Evolutionary conservation across 1,140 invertebrate genomes (phyloP).

Genomic region (Camponotus pennsylvanicus): DNA sequence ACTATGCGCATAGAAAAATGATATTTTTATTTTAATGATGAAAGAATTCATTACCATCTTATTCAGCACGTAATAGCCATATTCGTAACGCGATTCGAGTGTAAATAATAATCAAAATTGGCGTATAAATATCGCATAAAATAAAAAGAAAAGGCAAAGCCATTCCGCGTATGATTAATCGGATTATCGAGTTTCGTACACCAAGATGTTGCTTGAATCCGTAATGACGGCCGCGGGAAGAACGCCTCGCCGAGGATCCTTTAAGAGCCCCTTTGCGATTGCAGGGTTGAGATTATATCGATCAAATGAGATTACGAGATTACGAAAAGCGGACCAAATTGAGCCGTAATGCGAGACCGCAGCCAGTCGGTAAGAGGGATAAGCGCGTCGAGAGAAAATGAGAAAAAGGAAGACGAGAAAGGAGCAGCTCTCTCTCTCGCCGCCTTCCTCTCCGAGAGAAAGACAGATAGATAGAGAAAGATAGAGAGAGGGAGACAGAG

Average conservation of each 20-base stretch:
- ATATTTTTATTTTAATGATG: not conserved
- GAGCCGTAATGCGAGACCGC: constrained; percentile 74
- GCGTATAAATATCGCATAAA: constrained; percentile 36
- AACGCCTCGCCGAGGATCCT: constrained; percentile 62
- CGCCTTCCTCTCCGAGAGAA: not conserved
- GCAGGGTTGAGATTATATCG: constrained; percentile 74
- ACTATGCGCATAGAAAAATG: no score
- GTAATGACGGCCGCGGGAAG: constrained; percentile 65
- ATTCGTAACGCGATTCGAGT: not conserved
- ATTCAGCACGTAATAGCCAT: not conserved
- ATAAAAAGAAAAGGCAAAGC: not conserved
- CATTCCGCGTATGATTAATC: constrained; percentile 62
- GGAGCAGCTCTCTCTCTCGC: constrained; percentile 25
- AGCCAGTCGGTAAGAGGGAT: constrained; percentile 68
- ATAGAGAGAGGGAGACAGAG: not conserved
- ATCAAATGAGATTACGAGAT: constrained; percentile 74
- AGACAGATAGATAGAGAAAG: not conserved
- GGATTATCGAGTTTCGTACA: constrained; percentile 73
- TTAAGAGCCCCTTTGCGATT: constrained; percentile 66
- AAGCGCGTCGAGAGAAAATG: constrained; percentile 74
- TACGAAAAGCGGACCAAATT: constrained; percentile 77
- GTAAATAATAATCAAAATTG: constrained; percentile 23
- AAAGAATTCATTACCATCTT: not conserved
- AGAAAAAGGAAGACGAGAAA: constrained; percentile 71
- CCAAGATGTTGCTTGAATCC: constrained; percentile 72